Evolutionary conservation across 2,888 invertebrate species (phyloP), one percentile per base, ranked within the genome.

Genomic region (Tiliacea citrago): DNA sequence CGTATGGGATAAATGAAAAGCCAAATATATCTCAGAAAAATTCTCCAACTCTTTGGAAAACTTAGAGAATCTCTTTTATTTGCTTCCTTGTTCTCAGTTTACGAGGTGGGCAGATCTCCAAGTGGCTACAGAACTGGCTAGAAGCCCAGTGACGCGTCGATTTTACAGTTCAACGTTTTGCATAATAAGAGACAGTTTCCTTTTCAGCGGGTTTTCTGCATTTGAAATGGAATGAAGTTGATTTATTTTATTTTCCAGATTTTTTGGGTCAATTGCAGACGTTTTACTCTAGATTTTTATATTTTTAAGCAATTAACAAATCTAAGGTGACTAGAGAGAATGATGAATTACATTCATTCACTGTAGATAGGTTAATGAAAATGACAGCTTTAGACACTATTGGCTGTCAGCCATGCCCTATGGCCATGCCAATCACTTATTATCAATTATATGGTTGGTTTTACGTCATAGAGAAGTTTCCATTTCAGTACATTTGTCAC

Each of bases 101-200:
- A 69, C 39, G 62, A 75, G 69, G 58, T 55, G 79, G 82, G 82
- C 82, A 83, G 69, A 53, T 53, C 60, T 83, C 82, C 84, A 84
- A 83, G 35, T 73, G 58, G 62, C 62, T 66, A 42, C 47, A 79
- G 55, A 75, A 75, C 75, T 53, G 82, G 83, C 83, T 63, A 8
- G 45, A 6, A 24, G 83, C 82, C 83, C 53, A 61, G 35, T 55
- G 75, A 71, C 63, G 75, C 49, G 47, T 45, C 35, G 47, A 57
- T 57, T 75, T 74, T 72, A 75, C 39, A 53, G 71, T 66, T 58
- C 57, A 68, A 42, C 71, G 58, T 75, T 79, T 79, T 79, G 66
- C 75, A 61, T 68, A 60, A 61, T 65, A 72, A 21, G 57, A 42
- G 58, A 71, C 55, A 66, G 62, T 79, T 81, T 81, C 69, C 76